Conservation (phyloP, 2,888 invertebrate genomes). For the Labia minor region DNA sequence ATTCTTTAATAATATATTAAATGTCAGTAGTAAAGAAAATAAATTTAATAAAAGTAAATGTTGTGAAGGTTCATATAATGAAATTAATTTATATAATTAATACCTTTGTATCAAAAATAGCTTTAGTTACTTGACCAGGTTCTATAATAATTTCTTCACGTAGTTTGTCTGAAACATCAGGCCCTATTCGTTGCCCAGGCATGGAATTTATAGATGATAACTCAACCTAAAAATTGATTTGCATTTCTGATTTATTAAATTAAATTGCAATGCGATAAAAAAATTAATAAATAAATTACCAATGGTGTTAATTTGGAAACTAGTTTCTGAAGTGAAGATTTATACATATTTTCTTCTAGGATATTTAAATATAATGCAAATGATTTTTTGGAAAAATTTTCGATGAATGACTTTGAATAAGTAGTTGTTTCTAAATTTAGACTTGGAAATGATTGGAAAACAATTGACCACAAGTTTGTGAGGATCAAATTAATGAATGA, state of each 20-base stretch:
- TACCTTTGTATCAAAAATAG: slow-evolving; percentile 13
- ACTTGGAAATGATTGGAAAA: background rate
- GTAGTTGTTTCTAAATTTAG: background rate
- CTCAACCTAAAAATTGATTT: background rate
- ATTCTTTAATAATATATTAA: no score
- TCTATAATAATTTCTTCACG: background rate
- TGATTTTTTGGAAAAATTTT: no score
- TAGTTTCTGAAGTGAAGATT: background rate
- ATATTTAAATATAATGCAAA: no score
- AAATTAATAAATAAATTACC: background rate
- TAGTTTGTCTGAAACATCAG: background rate
- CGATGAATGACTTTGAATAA: background rate
- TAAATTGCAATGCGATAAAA: no score
- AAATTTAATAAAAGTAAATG: no score
- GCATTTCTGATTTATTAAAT: no score
- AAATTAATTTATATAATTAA: no score
- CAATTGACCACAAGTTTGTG: no score
- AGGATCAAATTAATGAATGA: no score
- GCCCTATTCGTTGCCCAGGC: background rate
- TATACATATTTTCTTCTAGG: background rate
- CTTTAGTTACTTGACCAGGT: background rate
- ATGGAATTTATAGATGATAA: background rate
- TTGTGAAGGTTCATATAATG: no score
- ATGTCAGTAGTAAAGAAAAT: no score
- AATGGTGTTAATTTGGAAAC: background rate